phyloP scores from a whole-genome alignment of 92 coral and sea anemone species.

The Epizoanthus rinbou region DNA sequence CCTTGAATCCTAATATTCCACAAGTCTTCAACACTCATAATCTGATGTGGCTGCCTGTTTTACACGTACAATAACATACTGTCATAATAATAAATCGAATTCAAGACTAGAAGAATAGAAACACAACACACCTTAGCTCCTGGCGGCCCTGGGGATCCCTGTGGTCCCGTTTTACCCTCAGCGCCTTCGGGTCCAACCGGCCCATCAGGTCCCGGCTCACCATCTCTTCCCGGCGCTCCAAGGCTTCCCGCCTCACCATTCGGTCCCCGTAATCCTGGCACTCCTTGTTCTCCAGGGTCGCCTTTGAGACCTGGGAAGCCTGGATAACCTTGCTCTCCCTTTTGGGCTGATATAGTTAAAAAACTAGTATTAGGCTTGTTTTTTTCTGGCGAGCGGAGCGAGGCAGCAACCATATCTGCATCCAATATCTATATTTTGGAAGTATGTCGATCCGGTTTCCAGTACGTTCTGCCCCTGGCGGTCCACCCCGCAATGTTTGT shows the following conservation, averaged over 20 bases:
- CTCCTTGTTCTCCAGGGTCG: slow-evolving; percentile 1
- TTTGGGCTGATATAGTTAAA: background rate
- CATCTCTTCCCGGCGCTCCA: slow-evolving; percentile 27
- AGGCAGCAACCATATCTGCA: too few species aligned
- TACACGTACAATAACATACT: background rate
- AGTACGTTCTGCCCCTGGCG: too few species aligned
- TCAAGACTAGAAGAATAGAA: too few species aligned
- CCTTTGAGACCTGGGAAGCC: slow-evolving; percentile 34
- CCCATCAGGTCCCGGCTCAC: slow-evolving; percentile 18
- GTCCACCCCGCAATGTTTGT: too few species aligned
- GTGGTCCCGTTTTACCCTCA: slow-evolving; percentile 21
- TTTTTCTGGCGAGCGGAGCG: too few species aligned
- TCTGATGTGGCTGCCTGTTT: too few species aligned
- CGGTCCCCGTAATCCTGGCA: background rate
- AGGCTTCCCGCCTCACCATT: slow-evolving; percentile 9
- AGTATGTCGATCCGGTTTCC: too few species aligned
- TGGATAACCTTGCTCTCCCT: slow-evolving; percentile 23
- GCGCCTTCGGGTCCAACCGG: slow-evolving; percentile 3
- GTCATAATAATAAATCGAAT: background rate
- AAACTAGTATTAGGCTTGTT: background rate
- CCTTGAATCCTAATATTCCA: too few species aligned
- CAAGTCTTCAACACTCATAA: too few species aligned
- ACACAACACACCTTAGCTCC: slow-evolving; percentile 7
- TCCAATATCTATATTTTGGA: too few species aligned
- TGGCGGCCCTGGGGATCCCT: slow-evolving; percentile 24